These are phyloP conservation scores for Ophion slaviceki DNA, from an alignment of 2,888 invertebrate genomes.

Conservation along the genomic window DNA sequence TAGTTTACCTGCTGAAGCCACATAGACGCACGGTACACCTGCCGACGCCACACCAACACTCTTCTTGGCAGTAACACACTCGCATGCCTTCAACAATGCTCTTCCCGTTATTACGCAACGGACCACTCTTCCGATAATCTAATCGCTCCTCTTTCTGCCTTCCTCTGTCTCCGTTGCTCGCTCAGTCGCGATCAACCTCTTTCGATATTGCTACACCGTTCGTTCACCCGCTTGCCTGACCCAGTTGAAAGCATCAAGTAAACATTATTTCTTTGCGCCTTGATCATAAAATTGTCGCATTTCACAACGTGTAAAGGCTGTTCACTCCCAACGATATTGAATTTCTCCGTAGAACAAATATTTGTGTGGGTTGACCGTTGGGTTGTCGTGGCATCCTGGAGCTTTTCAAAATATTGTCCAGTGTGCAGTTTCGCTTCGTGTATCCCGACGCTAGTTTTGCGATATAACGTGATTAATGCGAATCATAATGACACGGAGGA, in stretches of 20 bases:
- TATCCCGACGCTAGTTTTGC: not conserved
- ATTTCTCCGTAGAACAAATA: not conserved
- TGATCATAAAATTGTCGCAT: not conserved
- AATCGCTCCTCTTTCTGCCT: conserved; percentile 56
- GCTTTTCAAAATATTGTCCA: not conserved
- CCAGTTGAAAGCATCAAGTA: conserved; percentile 30
- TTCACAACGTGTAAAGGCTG: not conserved
- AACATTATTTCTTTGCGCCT: not conserved
- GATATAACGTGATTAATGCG: conserved; percentile 49
- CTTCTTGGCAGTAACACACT: conserved; percentile 53
- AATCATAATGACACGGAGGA: conserved; percentile 14
- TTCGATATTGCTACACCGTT: conserved; percentile 39
- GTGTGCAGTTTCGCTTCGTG: not conserved
- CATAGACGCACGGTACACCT: conserved; percentile 55
- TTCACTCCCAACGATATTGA: not conserved
- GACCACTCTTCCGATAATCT: conserved; percentile 63
- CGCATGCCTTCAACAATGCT: conserved; percentile 51
- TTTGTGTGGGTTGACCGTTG: not conserved
- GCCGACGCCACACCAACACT: conserved; percentile 35
- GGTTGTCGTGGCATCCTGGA: not conserved
- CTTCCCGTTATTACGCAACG: conserved; percentile 61
- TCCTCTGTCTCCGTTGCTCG: conserved; percentile 43
- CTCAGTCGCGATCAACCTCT: conserved; percentile 25
- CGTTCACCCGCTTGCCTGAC: conserved; percentile 47
- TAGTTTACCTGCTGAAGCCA: conserved; percentile 51